Percentiles rank a stretch among this genome's conserved stretches.
Evolutionary conservation across 2,113 vertebrate species (phyloP).

Genomic region (Antidorcas marsupialis): DNA sequence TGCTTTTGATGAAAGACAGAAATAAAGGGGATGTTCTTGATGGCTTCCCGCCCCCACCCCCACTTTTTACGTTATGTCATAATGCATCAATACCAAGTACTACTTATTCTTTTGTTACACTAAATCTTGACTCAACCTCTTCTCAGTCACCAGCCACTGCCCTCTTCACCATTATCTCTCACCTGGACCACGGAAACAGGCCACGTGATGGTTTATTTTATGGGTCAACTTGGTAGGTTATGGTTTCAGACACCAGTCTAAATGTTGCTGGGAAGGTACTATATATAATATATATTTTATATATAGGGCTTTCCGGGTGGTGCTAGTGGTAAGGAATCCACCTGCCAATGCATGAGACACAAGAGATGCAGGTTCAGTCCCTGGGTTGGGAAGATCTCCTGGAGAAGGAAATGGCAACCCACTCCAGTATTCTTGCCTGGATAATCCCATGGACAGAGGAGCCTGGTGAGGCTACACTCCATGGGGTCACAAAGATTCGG

Average conservation of each 20-base stretch:
- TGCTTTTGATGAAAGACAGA: not conserved
- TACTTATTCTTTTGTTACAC: not conserved
- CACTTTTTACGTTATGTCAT: not conserved
- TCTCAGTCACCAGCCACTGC: not conserved
- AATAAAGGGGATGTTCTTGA: not conserved
- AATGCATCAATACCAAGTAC: not conserved
- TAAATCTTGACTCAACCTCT: not conserved
- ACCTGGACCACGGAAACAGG: not conserved
- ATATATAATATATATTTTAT: not conserved
- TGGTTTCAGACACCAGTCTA: not conserved
- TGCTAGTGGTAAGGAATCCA: not conserved
- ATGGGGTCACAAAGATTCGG: not conserved
- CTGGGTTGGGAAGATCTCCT: not conserved
- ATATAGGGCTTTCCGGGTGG: not conserved
- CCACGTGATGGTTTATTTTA: not conserved
- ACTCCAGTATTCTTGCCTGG: not conserved
- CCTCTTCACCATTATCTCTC: not conserved
- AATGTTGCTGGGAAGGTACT: not conserved
- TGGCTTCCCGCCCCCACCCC: accelerated
- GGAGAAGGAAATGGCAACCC: not conserved
- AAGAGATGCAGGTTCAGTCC: not conserved
- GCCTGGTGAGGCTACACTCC: not conserved
- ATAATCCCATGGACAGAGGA: not conserved
- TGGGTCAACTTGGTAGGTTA: not conserved
- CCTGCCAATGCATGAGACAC: not conserved